A percentile compares a stretch with the other conserved stretches of the same genome.
Evolutionary conservation across 2,113 vertebrate species (phyloP).

Genomic region (Cynocephalus volans): DNA sequence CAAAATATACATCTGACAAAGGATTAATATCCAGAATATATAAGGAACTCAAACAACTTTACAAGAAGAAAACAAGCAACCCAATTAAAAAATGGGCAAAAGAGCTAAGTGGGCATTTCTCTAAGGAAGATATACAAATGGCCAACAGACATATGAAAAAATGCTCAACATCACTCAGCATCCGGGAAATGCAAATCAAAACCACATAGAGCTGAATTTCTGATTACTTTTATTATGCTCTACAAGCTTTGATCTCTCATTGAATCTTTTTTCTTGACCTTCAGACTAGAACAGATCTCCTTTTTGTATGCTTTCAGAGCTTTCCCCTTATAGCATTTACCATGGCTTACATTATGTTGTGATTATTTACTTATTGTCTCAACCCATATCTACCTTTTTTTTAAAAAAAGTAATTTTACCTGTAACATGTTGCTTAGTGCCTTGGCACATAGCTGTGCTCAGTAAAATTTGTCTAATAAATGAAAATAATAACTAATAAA

Average conservation of each 20-base stretch:
- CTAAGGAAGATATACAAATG: too few species aligned
- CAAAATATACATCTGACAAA: too few species aligned
- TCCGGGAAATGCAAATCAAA: too few species aligned
- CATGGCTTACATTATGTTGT: not conserved
- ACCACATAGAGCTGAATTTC: not conserved
- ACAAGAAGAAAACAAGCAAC: too few species aligned
- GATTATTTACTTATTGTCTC: not conserved
- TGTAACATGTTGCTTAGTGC: not conserved
- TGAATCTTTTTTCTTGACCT: not conserved
- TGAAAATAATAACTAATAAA: not conserved
- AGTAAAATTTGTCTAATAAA: slow-evolving; percentile 26
- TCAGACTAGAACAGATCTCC: not conserved
- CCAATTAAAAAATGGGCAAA: too few species aligned
- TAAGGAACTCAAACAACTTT: too few species aligned
- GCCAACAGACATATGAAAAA: too few species aligned
- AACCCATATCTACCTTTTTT: not conserved
- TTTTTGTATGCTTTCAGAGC: not conserved
- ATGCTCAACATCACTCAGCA: too few species aligned
- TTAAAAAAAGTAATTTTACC: not conserved
- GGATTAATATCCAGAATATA: too few species aligned
- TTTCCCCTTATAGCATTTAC: not conserved
- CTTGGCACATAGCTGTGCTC: not conserved
- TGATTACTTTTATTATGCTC: not conserved
- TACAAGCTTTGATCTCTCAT: not conserved
- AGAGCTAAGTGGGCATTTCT: too few species aligned